Conservation (phyloP, 2,888 invertebrate genomes). For the Clivina fossor region DNA sequence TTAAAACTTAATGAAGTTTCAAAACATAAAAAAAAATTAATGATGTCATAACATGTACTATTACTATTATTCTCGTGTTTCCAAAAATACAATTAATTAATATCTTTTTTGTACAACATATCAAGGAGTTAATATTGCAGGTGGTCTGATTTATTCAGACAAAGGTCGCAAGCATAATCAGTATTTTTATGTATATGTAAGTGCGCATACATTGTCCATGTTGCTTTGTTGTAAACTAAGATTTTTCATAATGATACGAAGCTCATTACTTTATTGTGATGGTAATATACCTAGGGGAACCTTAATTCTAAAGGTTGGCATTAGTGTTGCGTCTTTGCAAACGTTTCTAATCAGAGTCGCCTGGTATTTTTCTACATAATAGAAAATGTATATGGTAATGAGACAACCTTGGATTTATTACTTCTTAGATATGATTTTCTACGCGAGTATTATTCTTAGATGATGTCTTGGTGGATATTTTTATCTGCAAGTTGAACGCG, state of each 20-base stretch:
- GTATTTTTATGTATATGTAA: constrained; percentile 1
- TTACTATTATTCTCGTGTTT: too few species aligned
- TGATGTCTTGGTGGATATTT: too few species aligned
- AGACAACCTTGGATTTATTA: constrained; percentile 9
- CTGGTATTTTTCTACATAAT: constrained; percentile 21
- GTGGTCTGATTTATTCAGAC: constrained; percentile 1
- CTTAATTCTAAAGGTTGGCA: constrained; percentile 6
- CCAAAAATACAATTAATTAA: too few species aligned
- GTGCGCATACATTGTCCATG: constrained; percentile 12
- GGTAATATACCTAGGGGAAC: constrained; percentile 22
- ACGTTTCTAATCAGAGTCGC: constrained; percentile 9
- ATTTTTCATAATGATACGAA: constrained; percentile 22
- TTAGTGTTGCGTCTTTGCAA: too few species aligned
- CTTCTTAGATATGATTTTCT: constrained; percentile 16
- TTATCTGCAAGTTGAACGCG: too few species aligned
- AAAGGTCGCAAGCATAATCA: constrained; percentile 10
- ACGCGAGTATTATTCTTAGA: not conserved
- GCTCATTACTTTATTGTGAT: constrained; percentile 26
- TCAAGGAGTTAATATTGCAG: too few species aligned
- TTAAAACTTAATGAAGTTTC: too few species aligned
- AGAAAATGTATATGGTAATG: constrained; percentile 22
- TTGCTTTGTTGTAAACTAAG: constrained; percentile 10
- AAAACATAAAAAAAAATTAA: too few species aligned
- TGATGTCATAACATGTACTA: too few species aligned
- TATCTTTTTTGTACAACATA: too few species aligned